Base-by-base conservation (phyloP, 2,888 invertebrate species). In the Crossocerus cetratus region DNA sequence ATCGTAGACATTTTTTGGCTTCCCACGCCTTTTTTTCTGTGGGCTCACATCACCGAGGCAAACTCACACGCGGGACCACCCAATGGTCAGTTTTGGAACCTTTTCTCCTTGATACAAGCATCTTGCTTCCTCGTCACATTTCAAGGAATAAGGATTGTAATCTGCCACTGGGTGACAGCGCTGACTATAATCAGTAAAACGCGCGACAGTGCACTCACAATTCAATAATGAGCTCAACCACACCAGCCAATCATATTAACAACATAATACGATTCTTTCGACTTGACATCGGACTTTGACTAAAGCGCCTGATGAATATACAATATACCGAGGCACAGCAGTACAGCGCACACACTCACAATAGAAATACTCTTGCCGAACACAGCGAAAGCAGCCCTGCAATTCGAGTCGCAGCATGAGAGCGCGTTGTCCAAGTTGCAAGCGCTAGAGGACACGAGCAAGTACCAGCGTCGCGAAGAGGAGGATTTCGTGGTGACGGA, bases 401-500 rank as follows among this genome's bases (percentile, higher is more conserved):
- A 97, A 91, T 90, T 97, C 82, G 97, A 97, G 89, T 95, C 96
- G 8, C 97, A 97, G 90, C 97, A 98, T 86, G 96, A 97, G 91
- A 95, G 94, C 67, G 97, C 96, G 71, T 92, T 97, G 88, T 95
- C 95, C 85, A 98, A 97, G 92, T 94, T 97, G 73, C 95, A 95
- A 82, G 94, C 95, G 82, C 91, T 98, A 66, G 98, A 98, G 91
- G 97, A 97, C 86, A 91, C 94, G 16, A 93, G 94, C 64, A 95
- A 93, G 82, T 95, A 96, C 87, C 95, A 95, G 84, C 94, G 96
- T 49, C 93, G 94, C 70, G 96, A 96, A 91, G 96, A 96, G 83
- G 94, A 96, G 77, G 97, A 97, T 74, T 92, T 95, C 58, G 92
- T 93, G 4, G 94, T 97, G 1, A 97, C 94, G 62, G 95, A 96